phyloP scores from a whole-genome alignment of 2,113 vertebrate species.

The Gavialis gangeticus region DNA sequence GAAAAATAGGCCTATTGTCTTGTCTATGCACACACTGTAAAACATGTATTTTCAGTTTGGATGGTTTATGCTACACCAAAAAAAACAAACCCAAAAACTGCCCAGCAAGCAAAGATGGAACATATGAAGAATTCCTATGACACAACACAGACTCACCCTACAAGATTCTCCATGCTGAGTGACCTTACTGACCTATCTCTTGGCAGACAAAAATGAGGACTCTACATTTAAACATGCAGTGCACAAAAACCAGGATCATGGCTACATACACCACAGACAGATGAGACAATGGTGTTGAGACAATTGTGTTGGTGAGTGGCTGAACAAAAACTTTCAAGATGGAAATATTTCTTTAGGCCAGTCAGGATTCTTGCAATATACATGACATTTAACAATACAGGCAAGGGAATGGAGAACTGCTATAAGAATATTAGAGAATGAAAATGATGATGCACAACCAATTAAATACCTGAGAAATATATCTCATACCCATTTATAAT shows the following conservation, averaged over 20 bases:
- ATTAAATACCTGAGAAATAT: conserved; percentile 6
- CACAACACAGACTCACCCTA: not conserved
- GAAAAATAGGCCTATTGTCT: not conserved
- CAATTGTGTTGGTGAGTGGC: not conserved
- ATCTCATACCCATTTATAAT: not conserved
- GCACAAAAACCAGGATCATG: not conserved
- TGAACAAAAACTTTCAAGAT: not conserved
- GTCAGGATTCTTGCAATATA: not conserved
- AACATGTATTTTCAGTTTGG: not conserved
- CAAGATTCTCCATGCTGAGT: not conserved
- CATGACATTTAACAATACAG: not conserved
- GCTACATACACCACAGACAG: not conserved
- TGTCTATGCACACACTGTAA: not conserved
- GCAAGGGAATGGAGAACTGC: not conserved
- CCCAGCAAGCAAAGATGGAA: not conserved
- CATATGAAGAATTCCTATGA: not conserved
- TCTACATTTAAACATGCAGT: not conserved
- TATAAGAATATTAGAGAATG: conserved; percentile 3
- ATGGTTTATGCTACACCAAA: not conserved
- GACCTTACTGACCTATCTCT: not conserved
- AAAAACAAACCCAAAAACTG: not conserved
- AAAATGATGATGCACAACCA: not conserved
- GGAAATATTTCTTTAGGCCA: not conserved
- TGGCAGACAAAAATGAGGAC: not conserved
- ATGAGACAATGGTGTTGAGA: not conserved